Evolutionary conservation across 2,797 vertebrate genomes (phyloP), one percentile per base, ranked within the genome.

Genomic region (Philypnodon macrostomus): DNA sequence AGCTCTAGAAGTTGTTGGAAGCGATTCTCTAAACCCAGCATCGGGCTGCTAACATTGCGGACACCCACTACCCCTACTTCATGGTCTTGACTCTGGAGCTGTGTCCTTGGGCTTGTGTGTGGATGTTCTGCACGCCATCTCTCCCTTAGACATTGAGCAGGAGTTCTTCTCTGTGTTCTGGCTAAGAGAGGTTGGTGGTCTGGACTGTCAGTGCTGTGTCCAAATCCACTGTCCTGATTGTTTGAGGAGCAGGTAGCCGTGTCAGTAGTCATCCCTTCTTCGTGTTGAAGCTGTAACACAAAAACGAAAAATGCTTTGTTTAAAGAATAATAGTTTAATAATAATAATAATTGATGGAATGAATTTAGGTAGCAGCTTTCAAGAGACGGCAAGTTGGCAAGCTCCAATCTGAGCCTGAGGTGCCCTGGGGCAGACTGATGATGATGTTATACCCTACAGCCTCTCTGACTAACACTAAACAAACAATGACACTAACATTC

Each of bases 1-100:
- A 97, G 92, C 80, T 96, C 94, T 71, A 98, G 57, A 7, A 98
- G 90, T 78, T 98, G 93, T 54, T 91, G 90, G 75, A 97, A 97
- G 21, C 87, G 89, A 67, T 96, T 94, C 37, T 87, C 87, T 21
- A 81, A 71, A 52, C 78, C 86, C 2, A 85, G 37, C 15, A 87
- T 81, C 4, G 73, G 88, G 14, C 88, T 83, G 46, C 69, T 47
- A 16, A 87, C 37, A 39, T 73, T 77, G 12, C 53, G 64, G 47
- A 77, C 65, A 47, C 65, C 76, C 50, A 78, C 53, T 0, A 77
- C 47, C 1, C 58, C 63, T n/a, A n/a, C n/a, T 23, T 84, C 78
- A 4, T 60, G 58, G 5, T 75, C 67, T 42, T 83, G 77, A 36
- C 63, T 73, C 63, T 85, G 67, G 31, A 67, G 54, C 21, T 19